Percentiles rank a stretch among this genome's conserved stretches.
These are phyloP conservation scores for Yponomeuta evonymella DNA, from an alignment of 2,888 invertebrate genomes.

Conservation along the genomic window DNA sequence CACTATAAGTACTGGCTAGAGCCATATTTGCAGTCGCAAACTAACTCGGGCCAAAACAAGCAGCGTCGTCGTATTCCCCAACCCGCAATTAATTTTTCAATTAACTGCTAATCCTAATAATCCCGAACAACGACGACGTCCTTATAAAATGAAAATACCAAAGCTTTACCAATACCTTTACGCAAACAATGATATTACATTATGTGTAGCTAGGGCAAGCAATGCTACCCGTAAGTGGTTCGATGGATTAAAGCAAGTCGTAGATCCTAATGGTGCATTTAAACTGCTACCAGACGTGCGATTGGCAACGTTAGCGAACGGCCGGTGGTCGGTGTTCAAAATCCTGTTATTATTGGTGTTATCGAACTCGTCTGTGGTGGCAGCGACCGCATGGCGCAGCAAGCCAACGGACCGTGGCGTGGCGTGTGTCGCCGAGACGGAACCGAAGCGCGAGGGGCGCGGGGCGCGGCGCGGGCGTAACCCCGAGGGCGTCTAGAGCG, in stretches of 20 bases:
- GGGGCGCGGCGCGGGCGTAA: conserved; percentile 8
- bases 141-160: too few species aligned
- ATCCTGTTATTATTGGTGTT: neutral
- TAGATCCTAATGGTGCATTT: neutral
- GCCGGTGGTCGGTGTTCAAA: too few species aligned
- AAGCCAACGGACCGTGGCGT: neutral
- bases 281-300: too few species aligned
- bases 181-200: too few species aligned
- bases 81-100: neutral
- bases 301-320: too few species aligned
- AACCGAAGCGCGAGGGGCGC: conserved; percentile 13
- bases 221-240: too few species aligned
- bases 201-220: too few species aligned
- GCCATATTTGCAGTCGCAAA: neutral
- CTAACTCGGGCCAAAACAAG: neutral
- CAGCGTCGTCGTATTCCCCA: neutral
- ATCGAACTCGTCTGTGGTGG: neutral
- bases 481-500: conserved; percentile 30
- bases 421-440: conserved; percentile 9
- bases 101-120: too few species aligned
- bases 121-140: too few species aligned
- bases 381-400: too few species aligned
- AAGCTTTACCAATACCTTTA: too few species aligned
- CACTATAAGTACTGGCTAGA: neutral
- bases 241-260: neutral